phyloP scores from a whole-genome alignment of 2,113 vertebrate species.

The Platycercus adscitus region DNA sequence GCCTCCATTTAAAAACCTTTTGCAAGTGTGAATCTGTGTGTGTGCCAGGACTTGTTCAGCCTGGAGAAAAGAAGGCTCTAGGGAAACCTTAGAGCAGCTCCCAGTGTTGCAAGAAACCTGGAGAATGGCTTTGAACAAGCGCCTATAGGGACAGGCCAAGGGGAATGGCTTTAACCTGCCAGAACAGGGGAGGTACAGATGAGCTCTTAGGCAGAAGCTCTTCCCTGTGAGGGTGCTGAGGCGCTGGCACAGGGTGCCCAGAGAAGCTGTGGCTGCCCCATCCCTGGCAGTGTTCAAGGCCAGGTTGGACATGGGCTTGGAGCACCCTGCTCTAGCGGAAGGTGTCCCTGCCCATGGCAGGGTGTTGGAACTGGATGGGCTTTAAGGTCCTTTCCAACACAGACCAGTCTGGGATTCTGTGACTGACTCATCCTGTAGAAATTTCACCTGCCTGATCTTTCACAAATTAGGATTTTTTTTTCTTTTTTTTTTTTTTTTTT shows the following conservation, averaged over 20 bases:
- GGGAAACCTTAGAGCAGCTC: not conserved
- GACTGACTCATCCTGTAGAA: not conserved
- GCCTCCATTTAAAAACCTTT: not conserved
- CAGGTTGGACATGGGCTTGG: not conserved
- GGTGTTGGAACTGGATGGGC: not conserved
- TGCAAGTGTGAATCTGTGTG: not conserved
- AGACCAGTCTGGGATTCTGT: not conserved
- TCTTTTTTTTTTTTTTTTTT: not conserved
- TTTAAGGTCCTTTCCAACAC: not conserved
- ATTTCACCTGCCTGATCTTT: not conserved
- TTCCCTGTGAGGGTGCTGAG: not conserved
- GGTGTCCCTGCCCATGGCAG: accelerated
- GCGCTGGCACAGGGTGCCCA: too few relatives aligned
- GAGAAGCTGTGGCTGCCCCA: too few relatives aligned
- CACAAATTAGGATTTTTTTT: not conserved
- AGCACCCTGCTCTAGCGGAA: not conserved
- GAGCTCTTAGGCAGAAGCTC: not conserved
- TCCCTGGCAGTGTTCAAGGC: not conserved
- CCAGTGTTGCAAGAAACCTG: not conserved
- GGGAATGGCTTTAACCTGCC: not conserved
- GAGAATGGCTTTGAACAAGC: not conserved
- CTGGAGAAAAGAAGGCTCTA: not conserved
- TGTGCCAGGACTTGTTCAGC: not conserved
- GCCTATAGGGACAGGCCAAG: not conserved
- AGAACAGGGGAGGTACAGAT: not conserved